Evolutionary conservation across 2,113 vertebrate genomes (phyloP).

Genomic region (Chrysemys picta): DNA sequence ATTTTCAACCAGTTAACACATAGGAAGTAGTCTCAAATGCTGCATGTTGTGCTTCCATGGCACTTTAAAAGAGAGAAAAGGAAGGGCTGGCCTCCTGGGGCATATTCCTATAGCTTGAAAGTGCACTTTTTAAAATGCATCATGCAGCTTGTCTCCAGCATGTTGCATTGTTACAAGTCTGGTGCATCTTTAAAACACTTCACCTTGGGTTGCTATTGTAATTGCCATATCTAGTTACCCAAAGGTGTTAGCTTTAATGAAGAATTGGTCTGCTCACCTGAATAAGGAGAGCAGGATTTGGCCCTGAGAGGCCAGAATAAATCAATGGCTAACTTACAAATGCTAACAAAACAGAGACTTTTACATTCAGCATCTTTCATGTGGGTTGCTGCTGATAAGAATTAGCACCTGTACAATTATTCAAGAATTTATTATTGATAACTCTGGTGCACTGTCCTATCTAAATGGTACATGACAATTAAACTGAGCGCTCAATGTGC

Average conservation of each 20-base stretch:
- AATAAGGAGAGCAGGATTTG: not conserved
- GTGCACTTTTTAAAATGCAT: not conserved
- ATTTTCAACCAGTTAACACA: conserved; percentile 6
- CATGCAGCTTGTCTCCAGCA: rapidly evolving
- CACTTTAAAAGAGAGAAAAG: conserved; percentile 41
- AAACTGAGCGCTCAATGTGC: not conserved
- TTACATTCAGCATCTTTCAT: not conserved
- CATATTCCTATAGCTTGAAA: conserved; percentile 28
- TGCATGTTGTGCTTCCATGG: conserved; percentile 42
- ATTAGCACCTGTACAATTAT: rapidly evolving
- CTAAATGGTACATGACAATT: rapidly evolving
- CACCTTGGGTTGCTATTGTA: conserved; percentile 6
- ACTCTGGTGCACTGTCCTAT: rapidly evolving
- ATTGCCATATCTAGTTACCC: not conserved
- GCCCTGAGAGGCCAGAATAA: not conserved
- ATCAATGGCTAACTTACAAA: not conserved
- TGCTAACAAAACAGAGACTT: not conserved
- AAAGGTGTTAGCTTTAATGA: not conserved
- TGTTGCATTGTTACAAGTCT: not conserved
- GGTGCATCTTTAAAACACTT: not conserved
- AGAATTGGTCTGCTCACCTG: not conserved
- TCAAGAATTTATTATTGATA: rapidly evolving
- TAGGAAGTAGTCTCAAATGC: conserved; percentile 53
- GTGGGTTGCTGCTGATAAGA: not conserved
- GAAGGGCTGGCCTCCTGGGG: not conserved